Evolutionary conservation across 1,140 invertebrate genomes (phyloP), one percentile per base, ranked within the genome.

Genomic region (Medauroidea extradentata): DNA sequence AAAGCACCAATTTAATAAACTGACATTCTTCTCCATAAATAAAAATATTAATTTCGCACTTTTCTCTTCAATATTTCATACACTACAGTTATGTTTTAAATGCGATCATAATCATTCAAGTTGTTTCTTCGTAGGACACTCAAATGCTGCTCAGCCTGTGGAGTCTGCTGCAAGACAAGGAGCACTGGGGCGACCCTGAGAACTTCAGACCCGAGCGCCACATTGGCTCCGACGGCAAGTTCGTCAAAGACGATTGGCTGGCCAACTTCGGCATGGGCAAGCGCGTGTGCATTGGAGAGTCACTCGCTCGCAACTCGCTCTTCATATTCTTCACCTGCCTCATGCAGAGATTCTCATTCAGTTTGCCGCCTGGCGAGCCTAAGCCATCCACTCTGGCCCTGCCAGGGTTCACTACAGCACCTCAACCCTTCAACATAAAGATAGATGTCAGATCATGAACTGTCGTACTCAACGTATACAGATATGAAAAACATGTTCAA

Each of bases 251-350:
- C 52, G 43, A 61, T 2, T 23, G 16, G 9, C 14, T 57, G 4
- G 39, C 54, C 16, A 27, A 27, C 41, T 55, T 46, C 52, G 38
- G 66, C 67, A 9, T 53, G 65, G 72, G 72, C 34, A 69, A 67
- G 49, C 57, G 72, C 50, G 53, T 66, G 13, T 74, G 72, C 60
- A 41, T 62, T 0, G 71, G 71, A 50, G 71, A 73, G 56, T 48
- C 62, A 1, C 57, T 73, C 18, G 69, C 71, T 4, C 63, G 61
- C 27, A 68, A 69, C 18, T 59, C 63, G 54, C 59, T 71, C 1
- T 74, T 73, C 52, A 39, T 73, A 3, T 73, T 70, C 42, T 60
- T 66, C 14, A 41, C 64, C 14, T 53, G 42, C 21, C 56, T 74
- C 5, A 53, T 72, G 43, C 66, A 69, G 44, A 59, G 64, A 7